Percentiles rank a stretch among this genome's conserved stretches.
These are phyloP conservation scores for Oryzias celebensis DNA, from an alignment of 2,113 vertebrate species.

Conservation along the genomic window DNA sequence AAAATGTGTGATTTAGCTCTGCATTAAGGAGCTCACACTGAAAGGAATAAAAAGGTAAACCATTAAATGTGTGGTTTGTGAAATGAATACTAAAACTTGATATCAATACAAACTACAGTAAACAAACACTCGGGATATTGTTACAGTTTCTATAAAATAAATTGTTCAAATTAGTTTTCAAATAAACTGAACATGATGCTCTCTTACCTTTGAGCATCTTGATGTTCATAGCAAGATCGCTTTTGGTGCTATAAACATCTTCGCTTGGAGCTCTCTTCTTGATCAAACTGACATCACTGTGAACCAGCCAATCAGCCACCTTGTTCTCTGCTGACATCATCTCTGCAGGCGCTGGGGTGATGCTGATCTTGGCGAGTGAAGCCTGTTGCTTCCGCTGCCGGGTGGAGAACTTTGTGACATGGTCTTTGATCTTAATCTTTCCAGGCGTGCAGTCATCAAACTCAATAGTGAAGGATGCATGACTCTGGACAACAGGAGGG, in stretches of 20 bases:
- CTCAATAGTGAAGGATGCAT: constrained; percentile 98
- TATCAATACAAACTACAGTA: too few relatives aligned
- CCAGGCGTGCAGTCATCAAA: constrained; percentile 92
- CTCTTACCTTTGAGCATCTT: constrained; percentile 86
- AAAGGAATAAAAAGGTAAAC: too few relatives aligned
- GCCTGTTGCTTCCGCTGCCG: constrained; percentile 81
- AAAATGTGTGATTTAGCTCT: too few relatives aligned
- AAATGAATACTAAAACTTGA: too few relatives aligned
- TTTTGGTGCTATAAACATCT: constrained; percentile 92
- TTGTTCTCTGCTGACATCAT: constrained; percentile 88
- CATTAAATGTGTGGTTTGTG: too few relatives aligned
- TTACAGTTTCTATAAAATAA: too few relatives aligned
- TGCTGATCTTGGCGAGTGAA: constrained; percentile 6
- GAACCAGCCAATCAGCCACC: constrained; percentile 96
- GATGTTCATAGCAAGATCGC: constrained; percentile 86
- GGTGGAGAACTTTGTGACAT: constrained; percentile 93
- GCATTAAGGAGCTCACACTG: too few relatives aligned
- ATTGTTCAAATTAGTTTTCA: too few relatives aligned
- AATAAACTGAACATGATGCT: too few relatives aligned
- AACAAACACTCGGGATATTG: too few relatives aligned
- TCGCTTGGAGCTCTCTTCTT: constrained; percentile 79
- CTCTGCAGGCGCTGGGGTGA: constrained; percentile 73
- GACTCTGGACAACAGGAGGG: constrained; percentile 88
- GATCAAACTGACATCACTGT: constrained; percentile 90
- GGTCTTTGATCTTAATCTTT: constrained; percentile 97